These are phyloP conservation scores for Zygaena filipendulae DNA, from an alignment of 2,888 invertebrate genomes.

Conservation along the genomic window DNA sequence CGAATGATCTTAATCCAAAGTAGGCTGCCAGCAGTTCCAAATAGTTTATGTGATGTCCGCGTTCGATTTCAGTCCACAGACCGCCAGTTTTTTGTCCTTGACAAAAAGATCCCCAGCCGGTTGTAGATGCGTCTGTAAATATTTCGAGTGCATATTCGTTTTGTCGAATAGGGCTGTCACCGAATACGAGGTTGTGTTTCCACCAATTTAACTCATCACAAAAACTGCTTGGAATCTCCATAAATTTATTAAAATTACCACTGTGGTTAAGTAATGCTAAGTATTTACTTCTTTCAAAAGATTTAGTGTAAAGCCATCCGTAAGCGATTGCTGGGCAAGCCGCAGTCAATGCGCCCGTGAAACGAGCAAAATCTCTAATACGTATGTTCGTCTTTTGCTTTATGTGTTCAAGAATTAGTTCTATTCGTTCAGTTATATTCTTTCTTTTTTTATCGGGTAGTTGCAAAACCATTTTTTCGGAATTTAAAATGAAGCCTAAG, in stretches of 20 bases:
- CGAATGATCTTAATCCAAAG: slow-evolving; percentile 6
- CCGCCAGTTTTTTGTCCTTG: no score
- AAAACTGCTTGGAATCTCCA: no score
- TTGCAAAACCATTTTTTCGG: slow-evolving; percentile 3
- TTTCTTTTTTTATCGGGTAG: no score
- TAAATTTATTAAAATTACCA: no score
- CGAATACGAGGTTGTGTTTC: no score
- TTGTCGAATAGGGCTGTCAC: slow-evolving; percentile 4
- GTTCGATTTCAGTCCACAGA: slow-evolving; percentile 2
- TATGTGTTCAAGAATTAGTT: no score
- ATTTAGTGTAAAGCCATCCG: slow-evolving; percentile 10
- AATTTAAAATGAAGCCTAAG: slow-evolving; percentile 9
- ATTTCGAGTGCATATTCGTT: no score
- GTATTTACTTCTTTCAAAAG: slow-evolving; percentile 5
- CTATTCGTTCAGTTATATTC: no score
- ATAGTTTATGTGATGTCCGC: slow-evolving; percentile 3
- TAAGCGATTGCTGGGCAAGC: slow-evolving; percentile 11
- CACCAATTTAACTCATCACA: no score
- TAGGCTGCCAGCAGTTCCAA: slow-evolving; percentile 5
- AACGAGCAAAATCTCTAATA: slow-evolving; percentile 9
- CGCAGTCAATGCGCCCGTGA: slow-evolving; percentile 5
- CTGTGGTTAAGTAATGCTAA: no score
- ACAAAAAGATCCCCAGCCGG: slow-evolving; percentile 4
- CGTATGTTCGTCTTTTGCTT: no score
- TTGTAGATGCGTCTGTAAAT: no score